These are phyloP conservation scores for Pelodytes ibericus DNA, from an alignment of 2,797 vertebrate species.

Conservation along the genomic window DNA sequence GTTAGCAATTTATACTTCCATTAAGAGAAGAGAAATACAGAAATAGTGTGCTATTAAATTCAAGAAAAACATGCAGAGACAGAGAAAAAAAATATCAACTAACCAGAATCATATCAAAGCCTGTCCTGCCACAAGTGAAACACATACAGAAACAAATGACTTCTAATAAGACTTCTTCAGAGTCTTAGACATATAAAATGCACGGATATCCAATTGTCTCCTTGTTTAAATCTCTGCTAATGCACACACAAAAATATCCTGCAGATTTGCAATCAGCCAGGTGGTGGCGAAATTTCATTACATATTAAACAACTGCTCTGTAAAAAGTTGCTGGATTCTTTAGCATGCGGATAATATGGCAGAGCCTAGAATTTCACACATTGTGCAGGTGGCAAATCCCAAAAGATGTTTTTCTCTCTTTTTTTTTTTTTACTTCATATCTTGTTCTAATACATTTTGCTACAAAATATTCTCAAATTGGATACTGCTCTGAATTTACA, in stretches of 20 bases:
- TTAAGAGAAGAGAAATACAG: slow-evolving; percentile 29
- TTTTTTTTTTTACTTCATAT: slow-evolving; percentile 25
- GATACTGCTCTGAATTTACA: slow-evolving; percentile 6
- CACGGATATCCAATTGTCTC: slow-evolving; percentile 1
- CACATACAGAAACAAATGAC: slow-evolving; percentile 6
- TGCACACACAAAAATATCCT: neutral
- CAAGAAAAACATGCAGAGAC: neutral
- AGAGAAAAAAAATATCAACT: slow-evolving; percentile 26
- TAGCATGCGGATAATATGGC: slow-evolving; percentile 40
- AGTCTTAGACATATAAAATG: neutral
- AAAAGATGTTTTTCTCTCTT: no score
- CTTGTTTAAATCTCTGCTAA: neutral
- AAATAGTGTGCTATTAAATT: slow-evolving; percentile 27
- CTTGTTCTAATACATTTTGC: slow-evolving; percentile 41
- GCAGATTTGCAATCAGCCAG: slow-evolving; percentile 33
- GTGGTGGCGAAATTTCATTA: slow-evolving; percentile 47
- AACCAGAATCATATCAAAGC: no score
- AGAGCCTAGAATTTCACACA: slow-evolving; percentile 44
- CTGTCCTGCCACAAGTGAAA: slow-evolving; percentile 6
- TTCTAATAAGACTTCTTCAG: neutral
- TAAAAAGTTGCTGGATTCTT: slow-evolving; percentile 17
- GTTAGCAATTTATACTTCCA: slow-evolving; percentile 39
- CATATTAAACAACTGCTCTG: neutral
- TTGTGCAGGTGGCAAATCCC: slow-evolving; percentile 51
- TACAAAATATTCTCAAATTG: slow-evolving; percentile 38